These are phyloP conservation scores for Casuarius casuarius DNA, from an alignment of 2,113 vertebrate species.

Conservation along the genomic window DNA sequence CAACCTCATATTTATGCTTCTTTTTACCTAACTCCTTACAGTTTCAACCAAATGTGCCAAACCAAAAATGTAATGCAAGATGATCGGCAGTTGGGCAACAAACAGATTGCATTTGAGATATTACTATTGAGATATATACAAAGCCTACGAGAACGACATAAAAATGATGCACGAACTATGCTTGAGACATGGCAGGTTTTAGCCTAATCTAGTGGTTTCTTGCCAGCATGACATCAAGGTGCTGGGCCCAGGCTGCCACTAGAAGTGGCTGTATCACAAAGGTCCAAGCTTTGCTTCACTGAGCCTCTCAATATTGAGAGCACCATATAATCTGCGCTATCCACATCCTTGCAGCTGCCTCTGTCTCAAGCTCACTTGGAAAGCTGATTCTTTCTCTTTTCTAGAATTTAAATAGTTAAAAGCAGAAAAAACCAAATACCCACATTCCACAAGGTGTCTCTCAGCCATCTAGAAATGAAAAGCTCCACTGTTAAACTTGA, in stretches of 20 bases:
- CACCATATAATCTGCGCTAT: accelerated
- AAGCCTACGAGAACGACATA: background rate
- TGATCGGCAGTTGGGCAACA: background rate
- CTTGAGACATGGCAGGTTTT: background rate
- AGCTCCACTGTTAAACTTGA: background rate
- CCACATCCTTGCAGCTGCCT: background rate
- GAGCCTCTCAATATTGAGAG: background rate
- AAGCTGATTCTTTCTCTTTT: background rate
- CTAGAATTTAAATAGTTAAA: background rate
- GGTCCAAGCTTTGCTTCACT: background rate
- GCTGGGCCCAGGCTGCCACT: background rate
- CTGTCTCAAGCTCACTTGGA: background rate
- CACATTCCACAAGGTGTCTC: constrained; percentile 38
- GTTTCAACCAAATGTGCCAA: background rate
- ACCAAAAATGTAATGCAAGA: background rate
- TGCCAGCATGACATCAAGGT: background rate
- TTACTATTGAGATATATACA: background rate
- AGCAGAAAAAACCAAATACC: background rate
- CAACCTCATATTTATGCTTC: background rate
- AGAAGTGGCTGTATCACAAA: background rate
- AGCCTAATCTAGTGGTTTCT: background rate
- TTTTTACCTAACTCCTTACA: background rate
- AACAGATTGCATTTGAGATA: background rate
- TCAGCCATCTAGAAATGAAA: constrained; percentile 22
- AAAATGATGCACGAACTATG: background rate